These are phyloP conservation scores for Micronycteris hirsuta DNA, from an alignment of 2,113 vertebrate genomes.

Conservation along the genomic window DNA sequence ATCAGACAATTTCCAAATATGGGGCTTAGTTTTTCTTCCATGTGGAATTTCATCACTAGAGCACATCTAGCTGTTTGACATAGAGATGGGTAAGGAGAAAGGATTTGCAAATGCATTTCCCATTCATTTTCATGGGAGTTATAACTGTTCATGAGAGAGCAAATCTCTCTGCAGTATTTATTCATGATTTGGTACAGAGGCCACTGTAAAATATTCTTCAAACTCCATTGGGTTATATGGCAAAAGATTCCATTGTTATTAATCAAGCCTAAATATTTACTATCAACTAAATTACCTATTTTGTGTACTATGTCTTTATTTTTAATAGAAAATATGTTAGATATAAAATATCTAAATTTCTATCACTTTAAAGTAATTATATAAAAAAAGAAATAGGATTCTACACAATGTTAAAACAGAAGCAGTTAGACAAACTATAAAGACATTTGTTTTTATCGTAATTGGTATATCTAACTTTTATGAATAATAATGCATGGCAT, in stretches of 20 bases:
- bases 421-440: background rate
- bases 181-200: background rate
- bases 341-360: slow-evolving; percentile 1
- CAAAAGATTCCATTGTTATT: background rate
- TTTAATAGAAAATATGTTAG: background rate
- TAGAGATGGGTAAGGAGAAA: background rate
- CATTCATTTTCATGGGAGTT: background rate
- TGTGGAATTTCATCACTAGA: background rate
- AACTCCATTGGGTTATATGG: background rate
- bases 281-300: background rate
- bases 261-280: background rate
- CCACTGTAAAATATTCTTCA: background rate
- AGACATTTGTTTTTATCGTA: background rate
- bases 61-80: background rate
- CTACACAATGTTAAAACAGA: background rate
- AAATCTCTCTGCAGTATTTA: background rate
- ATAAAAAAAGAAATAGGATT: background rate
- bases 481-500: background rate
- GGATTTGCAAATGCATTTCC: background rate
- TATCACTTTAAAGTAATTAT: background rate
- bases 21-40: background rate
- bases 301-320: background rate
- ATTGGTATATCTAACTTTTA: background rate
- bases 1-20: background rate
- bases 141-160: background rate